Evolutionary conservation across 2,888 invertebrate species (phyloP), one percentile per base, ranked within the genome.

Genomic region (Lycophotia porphyrea): DNA sequence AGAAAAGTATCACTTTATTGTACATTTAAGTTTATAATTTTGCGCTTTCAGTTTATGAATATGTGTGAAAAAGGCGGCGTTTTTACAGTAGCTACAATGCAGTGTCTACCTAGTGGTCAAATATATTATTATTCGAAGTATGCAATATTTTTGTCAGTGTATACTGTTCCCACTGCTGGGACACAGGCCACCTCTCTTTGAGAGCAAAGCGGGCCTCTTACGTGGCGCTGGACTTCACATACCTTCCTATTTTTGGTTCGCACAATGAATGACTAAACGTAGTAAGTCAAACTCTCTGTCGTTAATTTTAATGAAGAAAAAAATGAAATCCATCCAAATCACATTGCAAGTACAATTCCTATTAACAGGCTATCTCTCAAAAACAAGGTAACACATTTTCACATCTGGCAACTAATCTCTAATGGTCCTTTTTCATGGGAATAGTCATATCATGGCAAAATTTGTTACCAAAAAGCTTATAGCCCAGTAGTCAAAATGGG

Each of bases 381-480:
- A 36, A 66, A 60, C 15, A 7, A 39, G 66, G 47, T 61, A 60
- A 67, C 31, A 44, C 34, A 70, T 66, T 64, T 78, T 71, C 44
- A 52, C 44, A 52, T 36, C 70, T 64, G 49, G 61, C 55, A 79
- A 82, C 44, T 80, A 79, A 61, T 67, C 9, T 71, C 60, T 74
- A 71, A 49, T 80, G 64, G 72, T 74, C 81, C 80, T 82, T 55
- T 69, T 47, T 69, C 5, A 47, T 72, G 31, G 52, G n/a, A 83
- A 78, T 61, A 58, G 65, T 39, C 60, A 34, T 36, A n/a, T 24
- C 7, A 47, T 58, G 71, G 73, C 84, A 78, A 71, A 15, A 49
- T 60, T 36, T 44, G 27, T 47, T 55, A 52, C 18, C 64, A 44
- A 58, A 58, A 58, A 31, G 31, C 31, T 34, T 9, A 60, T 34